A percentile compares a stretch with the other conserved stretches of the same genome.
phyloP scores from a whole-genome alignment of 2,888 invertebrate genomes.

The Carpatolechia fugitivella region DNA sequence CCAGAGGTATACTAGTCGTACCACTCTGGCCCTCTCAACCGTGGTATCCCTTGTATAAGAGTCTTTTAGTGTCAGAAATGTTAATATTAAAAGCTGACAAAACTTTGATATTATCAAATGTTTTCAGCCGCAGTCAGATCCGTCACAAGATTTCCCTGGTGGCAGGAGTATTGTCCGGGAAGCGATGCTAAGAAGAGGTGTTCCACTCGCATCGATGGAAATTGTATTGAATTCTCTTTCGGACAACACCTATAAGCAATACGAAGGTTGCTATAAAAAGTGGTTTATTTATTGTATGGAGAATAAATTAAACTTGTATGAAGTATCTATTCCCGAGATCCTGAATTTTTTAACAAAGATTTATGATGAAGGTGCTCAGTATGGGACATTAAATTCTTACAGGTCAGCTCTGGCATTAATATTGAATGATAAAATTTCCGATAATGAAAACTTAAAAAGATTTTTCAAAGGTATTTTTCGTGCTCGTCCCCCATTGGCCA shows the following conservation, averaged over 20 bases:
- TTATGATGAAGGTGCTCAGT: slow-evolving; percentile 14
- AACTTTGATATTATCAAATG: neutral
- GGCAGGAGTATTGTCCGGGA: slow-evolving; percentile 22
- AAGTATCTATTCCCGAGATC: slow-evolving; percentile 12
- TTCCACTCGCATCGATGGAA: slow-evolving; percentile 10
- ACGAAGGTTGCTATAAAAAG: slow-evolving; percentile 16
- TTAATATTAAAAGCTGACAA: neutral
- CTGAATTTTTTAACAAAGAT: slow-evolving; percentile 12
- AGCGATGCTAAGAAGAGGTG: slow-evolving; percentile 15
- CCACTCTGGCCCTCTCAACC: slow-evolving; percentile 19
- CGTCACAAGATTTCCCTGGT: slow-evolving; percentile 20
- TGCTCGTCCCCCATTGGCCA: slow-evolving; percentile 16
- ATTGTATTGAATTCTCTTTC: slow-evolving; percentile 20
- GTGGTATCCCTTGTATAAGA: slow-evolving; percentile 12
- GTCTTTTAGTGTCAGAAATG: slow-evolving; percentile 4
- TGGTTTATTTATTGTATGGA: slow-evolving; percentile 22
- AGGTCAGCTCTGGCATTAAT: slow-evolving; percentile 17
- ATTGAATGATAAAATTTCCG: neutral
- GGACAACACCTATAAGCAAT: slow-evolving; percentile 19
- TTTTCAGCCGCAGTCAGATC: slow-evolving; percentile 4
- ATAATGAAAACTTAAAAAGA: neutral
- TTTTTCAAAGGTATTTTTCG: slow-evolving; percentile 22
- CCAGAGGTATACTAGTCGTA: slow-evolving; percentile 15
- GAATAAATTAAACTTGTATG: slow-evolving; percentile 17
- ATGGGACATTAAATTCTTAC: slow-evolving; percentile 16